These are phyloP conservation scores for Panurus biarmicus DNA, from an alignment of 2,113 vertebrate species.

Conservation along the genomic window DNA sequence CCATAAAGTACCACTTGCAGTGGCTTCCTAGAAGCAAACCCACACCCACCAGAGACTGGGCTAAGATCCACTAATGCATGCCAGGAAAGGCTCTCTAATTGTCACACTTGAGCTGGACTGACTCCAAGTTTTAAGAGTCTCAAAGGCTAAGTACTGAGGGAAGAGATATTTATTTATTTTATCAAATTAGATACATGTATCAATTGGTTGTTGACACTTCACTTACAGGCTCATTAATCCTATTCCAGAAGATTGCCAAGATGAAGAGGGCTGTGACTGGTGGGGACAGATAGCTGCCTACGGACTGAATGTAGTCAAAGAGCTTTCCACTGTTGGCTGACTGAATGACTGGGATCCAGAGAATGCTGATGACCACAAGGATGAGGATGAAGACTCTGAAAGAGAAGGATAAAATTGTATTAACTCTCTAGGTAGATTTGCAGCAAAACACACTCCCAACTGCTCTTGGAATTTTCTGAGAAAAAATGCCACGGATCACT, in stretches of 20 bases:
- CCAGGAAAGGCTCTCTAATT: neutral
- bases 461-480: neutral
- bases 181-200: neutral
- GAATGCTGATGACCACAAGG: constrained; percentile 82
- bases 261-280: constrained; percentile 90
- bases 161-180: neutral
- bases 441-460: neutral
- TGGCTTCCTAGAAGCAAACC: neutral
- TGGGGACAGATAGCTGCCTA: constrained; percentile 89
- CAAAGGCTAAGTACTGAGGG: neutral
- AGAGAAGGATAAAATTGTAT: neutral
- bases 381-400: constrained; percentile 84
- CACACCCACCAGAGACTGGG: neutral
- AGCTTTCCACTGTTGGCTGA: constrained; percentile 89
- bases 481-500: neutral
- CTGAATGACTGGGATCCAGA: constrained; percentile 95
- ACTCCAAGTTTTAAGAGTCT: neutral
- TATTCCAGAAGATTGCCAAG: constrained; percentile 89
- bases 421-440: neutral
- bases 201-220: neutral
- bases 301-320: constrained; percentile 91
- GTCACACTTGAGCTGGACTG: neutral
- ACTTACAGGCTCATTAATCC: constrained; percentile 88
- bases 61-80: neutral
- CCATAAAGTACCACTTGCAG: neutral